Evolutionary conservation across 2,113 vertebrate species (phyloP).

Genomic region (Spilogale gracilis): DNA sequence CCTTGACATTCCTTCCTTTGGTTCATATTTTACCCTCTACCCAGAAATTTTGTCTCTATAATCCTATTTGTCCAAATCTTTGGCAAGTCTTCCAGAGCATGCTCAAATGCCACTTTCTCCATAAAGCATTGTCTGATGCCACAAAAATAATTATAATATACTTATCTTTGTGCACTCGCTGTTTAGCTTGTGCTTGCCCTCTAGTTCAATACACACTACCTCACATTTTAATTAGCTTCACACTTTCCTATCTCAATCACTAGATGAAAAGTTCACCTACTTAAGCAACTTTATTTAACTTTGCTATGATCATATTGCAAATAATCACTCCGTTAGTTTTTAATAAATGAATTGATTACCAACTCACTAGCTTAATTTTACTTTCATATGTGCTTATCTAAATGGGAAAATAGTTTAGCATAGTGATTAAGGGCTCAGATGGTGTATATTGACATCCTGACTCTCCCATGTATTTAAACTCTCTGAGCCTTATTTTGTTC

Average conservation of each 20-base stretch:
- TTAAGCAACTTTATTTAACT: not conserved
- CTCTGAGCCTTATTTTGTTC: not conserved
- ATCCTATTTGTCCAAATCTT: not conserved
- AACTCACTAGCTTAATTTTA: conserved; percentile 23
- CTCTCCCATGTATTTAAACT: not conserved
- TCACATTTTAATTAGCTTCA: not conserved
- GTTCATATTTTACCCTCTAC: not conserved
- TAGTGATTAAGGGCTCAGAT: not conserved
- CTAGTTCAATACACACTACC: not conserved
- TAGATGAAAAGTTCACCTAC: not conserved
- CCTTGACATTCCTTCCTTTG: not conserved
- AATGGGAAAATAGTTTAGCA: conserved; percentile 1
- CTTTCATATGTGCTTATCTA: not conserved
- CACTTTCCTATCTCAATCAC: not conserved
- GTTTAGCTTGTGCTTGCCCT: not conserved
- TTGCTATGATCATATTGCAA: not conserved
- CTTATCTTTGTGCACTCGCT: not conserved
- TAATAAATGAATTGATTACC: conserved; percentile 24
- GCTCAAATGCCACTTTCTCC: not conserved
- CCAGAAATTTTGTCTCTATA: not conserved
- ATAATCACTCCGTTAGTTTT: not conserved
- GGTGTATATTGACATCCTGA: not conserved
- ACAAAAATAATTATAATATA: not conserved
- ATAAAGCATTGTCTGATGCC: not conserved
- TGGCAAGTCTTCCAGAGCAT: not conserved